Conservation (phyloP, 2,113 vertebrate species). For the Xiphophorus maculatus region DNA sequence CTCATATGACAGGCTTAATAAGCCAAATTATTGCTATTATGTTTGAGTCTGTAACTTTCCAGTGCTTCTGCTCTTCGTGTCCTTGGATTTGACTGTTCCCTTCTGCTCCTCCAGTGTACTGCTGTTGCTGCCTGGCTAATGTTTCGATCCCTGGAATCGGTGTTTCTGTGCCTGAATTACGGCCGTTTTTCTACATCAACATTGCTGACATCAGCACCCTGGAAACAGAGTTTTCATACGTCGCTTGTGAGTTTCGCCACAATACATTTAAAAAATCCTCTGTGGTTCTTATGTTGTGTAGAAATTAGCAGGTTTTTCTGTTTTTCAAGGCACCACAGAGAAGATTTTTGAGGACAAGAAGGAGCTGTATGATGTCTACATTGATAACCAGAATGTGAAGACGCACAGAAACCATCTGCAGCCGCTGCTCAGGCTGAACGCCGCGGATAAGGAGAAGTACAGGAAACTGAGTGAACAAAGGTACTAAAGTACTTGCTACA, state of each 20-base stretch:
- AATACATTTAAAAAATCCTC: not conserved
- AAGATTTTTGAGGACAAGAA: constrained; percentile 98
- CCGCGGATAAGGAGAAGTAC: constrained; percentile 92
- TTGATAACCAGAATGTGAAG: constrained; percentile 99
- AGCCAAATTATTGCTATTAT: no score
- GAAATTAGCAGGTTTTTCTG: not conserved
- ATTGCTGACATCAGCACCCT: constrained; percentile 93
- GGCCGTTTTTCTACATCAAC: constrained; percentile 98
- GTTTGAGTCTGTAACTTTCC: no score
- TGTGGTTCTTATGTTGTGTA: not conserved
- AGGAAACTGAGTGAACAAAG: constrained; percentile 95
- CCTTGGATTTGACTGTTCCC: not conserved
- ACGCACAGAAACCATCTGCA: constrained; percentile 90
- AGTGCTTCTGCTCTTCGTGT: no score
- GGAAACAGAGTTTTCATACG: constrained; percentile 92
- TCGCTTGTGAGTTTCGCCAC: constrained; percentile 89
- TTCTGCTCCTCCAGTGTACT: constrained; percentile 86
- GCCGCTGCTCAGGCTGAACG: constrained; percentile 90
- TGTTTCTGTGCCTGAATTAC: constrained; percentile 89
- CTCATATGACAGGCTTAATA: no score
- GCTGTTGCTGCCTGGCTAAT: constrained; percentile 96
- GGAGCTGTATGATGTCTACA: constrained; percentile 93
- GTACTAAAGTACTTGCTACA: constrained; percentile 59
- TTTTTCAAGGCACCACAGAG: constrained; percentile 91
- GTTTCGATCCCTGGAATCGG: constrained; percentile 92